A percentile compares a stretch with the other conserved stretches of the same genome.
These are phyloP conservation scores for Acheta domesticus DNA, from an alignment of 2,888 invertebrate species.

Conservation along the genomic window DNA sequence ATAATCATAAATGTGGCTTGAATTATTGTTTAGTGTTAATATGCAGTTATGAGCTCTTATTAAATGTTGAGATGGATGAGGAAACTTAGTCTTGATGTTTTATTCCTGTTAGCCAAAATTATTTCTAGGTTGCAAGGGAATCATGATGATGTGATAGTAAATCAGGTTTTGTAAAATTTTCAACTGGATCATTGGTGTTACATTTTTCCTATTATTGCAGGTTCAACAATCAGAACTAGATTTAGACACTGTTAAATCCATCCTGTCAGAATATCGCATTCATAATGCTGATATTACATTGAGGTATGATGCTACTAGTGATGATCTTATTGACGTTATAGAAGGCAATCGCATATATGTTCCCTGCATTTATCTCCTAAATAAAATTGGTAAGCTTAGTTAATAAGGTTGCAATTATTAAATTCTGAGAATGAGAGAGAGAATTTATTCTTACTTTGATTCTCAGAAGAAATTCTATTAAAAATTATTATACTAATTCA, in stretches of 20 bases:
- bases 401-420: background rate
- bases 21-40: too few species aligned
- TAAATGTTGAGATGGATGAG: too few species aligned
- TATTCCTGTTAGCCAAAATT: too few species aligned
- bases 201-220: slow-evolving; percentile 47
- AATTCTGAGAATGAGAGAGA: too few species aligned
- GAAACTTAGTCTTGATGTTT: too few species aligned
- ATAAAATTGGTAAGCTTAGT: slow-evolving; percentile 80
- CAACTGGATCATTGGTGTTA: background rate
- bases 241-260: slow-evolving; percentile 88
- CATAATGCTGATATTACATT: slow-evolving; percentile 98
- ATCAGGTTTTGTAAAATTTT: background rate
- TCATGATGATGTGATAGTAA: background rate
- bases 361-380: slow-evolving; percentile 96
- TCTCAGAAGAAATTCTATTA: too few species aligned
- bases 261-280: slow-evolving; percentile 95
- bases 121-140: background rate
- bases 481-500: too few species aligned
- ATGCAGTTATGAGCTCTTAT: too few species aligned
- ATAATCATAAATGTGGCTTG: too few species aligned
- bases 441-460: too few species aligned
- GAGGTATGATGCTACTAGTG: slow-evolving; percentile 90
- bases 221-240: slow-evolving; percentile 91
- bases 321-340: slow-evolving; percentile 96
- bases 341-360: slow-evolving; percentile 98